Evolutionary conservation across 2,113 vertebrate species (phyloP).

Genomic region (Meriones unguiculatus): DNA sequence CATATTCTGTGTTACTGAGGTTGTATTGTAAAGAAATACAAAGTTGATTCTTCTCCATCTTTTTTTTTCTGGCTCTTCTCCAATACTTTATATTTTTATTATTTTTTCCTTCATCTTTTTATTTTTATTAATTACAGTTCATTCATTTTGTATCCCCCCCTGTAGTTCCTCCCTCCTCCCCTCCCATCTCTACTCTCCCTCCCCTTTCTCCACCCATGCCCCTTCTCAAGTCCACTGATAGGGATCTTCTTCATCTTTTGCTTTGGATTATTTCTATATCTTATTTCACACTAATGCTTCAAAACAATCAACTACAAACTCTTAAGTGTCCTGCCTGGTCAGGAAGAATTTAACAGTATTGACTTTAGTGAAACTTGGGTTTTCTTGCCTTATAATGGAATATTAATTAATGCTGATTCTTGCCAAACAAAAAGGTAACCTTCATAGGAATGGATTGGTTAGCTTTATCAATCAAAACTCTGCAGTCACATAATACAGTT

Average conservation of each 20-base stretch:
- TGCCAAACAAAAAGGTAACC: not conserved
- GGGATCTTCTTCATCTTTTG: not conserved
- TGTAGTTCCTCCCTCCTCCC: no score
- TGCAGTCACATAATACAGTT: not conserved
- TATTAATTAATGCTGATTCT: not conserved
- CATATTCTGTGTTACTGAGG: not conserved
- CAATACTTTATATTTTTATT: no score
- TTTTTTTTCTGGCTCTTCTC: not conserved
- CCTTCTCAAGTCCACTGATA: no score
- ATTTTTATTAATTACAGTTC: no score
- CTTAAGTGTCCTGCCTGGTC: not conserved
- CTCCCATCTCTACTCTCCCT: no score
- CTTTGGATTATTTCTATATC: not conserved
- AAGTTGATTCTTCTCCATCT: not conserved
- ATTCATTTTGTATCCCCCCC: no score
- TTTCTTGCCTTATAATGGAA: not conserved
- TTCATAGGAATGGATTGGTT: not conserved
- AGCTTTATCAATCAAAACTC: not conserved
- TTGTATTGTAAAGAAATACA: not conserved
- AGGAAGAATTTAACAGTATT: not conserved
- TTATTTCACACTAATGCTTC: not conserved
- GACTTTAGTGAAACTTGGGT: not conserved
- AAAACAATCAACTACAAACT: fast-evolving
- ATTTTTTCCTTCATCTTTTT: no score
- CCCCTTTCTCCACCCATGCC: no score